Percentiles rank a stretch among this genome's conserved stretches.
These are phyloP conservation scores for Puffinus mauretanicus DNA, from an alignment of 2,113 vertebrate species.

Conservation along the genomic window DNA sequence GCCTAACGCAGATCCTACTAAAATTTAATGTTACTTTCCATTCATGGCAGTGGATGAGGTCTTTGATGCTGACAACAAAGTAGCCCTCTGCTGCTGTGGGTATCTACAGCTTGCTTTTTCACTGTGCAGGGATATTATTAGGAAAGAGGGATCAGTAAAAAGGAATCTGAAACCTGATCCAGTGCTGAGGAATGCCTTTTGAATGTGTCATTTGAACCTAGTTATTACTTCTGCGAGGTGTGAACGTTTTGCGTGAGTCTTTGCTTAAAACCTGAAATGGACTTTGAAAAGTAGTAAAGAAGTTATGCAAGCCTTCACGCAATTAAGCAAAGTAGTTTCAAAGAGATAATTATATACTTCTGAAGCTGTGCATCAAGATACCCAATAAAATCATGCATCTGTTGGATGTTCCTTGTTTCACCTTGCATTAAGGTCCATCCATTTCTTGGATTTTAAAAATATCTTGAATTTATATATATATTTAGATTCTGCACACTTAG, in stretches of 20 bases:
- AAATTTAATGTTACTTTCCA: not conserved
- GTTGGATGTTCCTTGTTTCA: not conserved
- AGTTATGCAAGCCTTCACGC: not conserved
- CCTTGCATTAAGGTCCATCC: not conserved
- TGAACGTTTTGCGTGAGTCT: not conserved
- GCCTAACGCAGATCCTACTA: not conserved
- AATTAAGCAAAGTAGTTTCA: not conserved
- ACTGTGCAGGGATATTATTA: conserved; percentile 30
- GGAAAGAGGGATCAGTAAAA: conserved; percentile 43
- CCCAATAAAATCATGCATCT: not conserved
- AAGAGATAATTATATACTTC: not conserved
- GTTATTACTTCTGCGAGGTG: conserved; percentile 50
- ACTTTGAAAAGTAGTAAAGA: not conserved
- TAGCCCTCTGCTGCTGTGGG: not conserved
- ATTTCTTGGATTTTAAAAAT: not conserved
- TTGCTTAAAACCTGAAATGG: conserved; percentile 21
- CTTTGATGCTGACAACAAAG: not conserved
- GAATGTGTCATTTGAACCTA: conserved; percentile 15
- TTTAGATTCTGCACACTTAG: not conserved
- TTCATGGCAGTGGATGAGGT: not conserved
- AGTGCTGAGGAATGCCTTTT: conserved; percentile 42
- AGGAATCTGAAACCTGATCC: conserved; percentile 51
- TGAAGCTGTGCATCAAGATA: not conserved
- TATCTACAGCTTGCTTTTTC: not conserved
- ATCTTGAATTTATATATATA: not conserved